Percentiles rank a stretch among this genome's conserved stretches.
Evolutionary conservation across 2,888 invertebrate genomes (phyloP).

Genomic region (Stenoptilia bipunctidactyla): DNA sequence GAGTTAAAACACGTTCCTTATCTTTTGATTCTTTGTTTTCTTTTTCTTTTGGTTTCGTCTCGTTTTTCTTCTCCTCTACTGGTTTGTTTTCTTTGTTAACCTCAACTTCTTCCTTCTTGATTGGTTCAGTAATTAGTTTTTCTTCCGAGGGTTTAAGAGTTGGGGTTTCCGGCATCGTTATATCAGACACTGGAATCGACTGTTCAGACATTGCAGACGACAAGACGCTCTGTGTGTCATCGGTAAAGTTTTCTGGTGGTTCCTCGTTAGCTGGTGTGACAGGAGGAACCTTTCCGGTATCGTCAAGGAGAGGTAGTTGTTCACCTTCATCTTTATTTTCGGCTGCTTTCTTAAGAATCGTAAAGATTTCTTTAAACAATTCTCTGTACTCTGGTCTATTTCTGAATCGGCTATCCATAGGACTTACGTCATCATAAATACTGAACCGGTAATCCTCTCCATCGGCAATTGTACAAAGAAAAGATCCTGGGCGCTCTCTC

Average conservation of each 20-base stretch:
- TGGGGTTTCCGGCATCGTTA: constrained; percentile 66
- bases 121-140: constrained; percentile 31
- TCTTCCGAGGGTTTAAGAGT: constrained; percentile 47
- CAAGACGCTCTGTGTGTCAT: constrained; percentile 80
- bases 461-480: constrained; percentile 86
- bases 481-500: constrained; percentile 80
- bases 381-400: constrained; percentile 86
- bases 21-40: constrained; percentile 30
- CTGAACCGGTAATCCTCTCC: constrained; percentile 89
- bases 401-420: constrained; percentile 85
- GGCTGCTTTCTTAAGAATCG: constrained; percentile 85
- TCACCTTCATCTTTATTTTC: constrained; percentile 87
- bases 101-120: constrained; percentile 38
- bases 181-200: constrained; percentile 78
- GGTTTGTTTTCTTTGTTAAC: constrained; percentile 47
- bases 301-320: constrained; percentile 79
- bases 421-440: constrained; percentile 84
- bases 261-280: constrained; percentile 78
- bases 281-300: constrained; percentile 75
- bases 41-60: constrained; percentile 34
- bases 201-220: constrained; percentile 82
- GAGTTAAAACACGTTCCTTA: constrained; percentile 71
- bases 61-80: constrained; percentile 35
- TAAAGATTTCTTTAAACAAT: constrained; percentile 87
- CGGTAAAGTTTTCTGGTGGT: constrained; percentile 74